Conservation (phyloP, 2,113 vertebrate species). For the Hippocampus comes region DNA sequence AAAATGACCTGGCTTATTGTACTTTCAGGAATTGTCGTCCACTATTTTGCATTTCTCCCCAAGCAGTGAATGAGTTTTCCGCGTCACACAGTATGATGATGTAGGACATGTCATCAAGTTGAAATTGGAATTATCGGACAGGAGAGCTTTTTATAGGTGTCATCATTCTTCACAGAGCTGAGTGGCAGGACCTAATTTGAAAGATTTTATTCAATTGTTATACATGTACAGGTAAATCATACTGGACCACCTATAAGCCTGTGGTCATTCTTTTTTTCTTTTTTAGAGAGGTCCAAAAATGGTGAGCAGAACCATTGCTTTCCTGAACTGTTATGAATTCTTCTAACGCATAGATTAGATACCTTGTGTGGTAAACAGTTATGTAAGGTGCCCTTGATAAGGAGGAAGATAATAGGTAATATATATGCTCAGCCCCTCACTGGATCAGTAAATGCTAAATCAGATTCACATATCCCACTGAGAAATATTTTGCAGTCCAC, state of each 20-base stretch:
- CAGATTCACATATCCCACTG: background rate
- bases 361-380: background rate
- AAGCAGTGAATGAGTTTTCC: slow-evolving; percentile 44
- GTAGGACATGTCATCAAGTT: slow-evolving; percentile 49
- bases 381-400: slow-evolving; percentile 14
- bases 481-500: slow-evolving; percentile 8
- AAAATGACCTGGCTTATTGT: slow-evolving; percentile 73
- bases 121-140: slow-evolving; percentile 63
- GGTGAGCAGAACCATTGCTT: slow-evolving; percentile 2
- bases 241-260: slow-evolving; percentile 34
- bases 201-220: slow-evolving; percentile 54
- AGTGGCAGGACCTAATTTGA: slow-evolving; percentile 53
- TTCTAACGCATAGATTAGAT: slow-evolving; percentile 17
- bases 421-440: background rate
- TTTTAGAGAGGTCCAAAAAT: slow-evolving; percentile 6
- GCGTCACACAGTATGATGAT: slow-evolving; percentile 55
- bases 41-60: slow-evolving; percentile 63
- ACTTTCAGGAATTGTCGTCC: slow-evolving; percentile 64
- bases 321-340: slow-evolving; percentile 11
- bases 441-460: slow-evolving; percentile 4
- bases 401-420: slow-evolving; percentile 12
- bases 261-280: slow-evolving; percentile 10
- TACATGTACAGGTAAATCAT: slow-evolving; percentile 44
- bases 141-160: slow-evolving; percentile 55
- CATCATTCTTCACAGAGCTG: slow-evolving; percentile 49